These are phyloP conservation scores for Actenoides lindsayi DNA, from an alignment of 2,113 vertebrate species.

Conservation along the genomic window DNA sequence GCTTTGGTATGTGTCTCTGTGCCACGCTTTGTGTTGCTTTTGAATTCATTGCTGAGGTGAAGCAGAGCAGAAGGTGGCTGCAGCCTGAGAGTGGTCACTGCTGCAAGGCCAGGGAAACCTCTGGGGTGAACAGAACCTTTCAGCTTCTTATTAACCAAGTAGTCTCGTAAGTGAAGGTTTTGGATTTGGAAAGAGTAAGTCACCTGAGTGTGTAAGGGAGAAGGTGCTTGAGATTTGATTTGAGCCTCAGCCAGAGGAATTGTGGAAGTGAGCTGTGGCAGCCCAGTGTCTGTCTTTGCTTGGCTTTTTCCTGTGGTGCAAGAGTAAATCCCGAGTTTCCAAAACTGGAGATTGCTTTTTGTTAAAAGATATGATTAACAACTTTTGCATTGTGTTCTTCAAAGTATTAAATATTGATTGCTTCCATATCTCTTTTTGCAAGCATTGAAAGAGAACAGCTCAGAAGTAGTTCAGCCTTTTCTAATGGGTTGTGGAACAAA, in stretches of 20 bases:
- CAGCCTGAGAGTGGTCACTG: background rate
- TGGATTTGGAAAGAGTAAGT: background rate
- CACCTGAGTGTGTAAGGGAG: background rate
- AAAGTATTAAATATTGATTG: background rate
- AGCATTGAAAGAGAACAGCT: conserved; percentile 98
- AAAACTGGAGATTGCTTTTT: background rate
- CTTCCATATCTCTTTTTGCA: conserved; percentile 65
- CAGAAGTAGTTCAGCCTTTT: conserved; percentile 97
- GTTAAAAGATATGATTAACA: background rate
- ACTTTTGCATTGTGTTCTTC: background rate
- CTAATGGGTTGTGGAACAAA: conserved; percentile 99
- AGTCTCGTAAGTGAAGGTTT: background rate
- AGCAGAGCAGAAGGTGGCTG: background rate
- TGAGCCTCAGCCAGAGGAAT: background rate
- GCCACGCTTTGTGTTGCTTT: background rate
- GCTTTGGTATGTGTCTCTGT: background rate
- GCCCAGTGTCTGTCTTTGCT: background rate
- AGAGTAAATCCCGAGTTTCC: background rate
- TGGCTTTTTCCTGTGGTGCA: background rate
- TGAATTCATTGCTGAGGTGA: background rate
- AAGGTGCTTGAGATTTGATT: background rate
- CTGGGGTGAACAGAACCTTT: background rate
- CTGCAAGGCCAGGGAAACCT: background rate
- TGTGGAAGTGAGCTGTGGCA: background rate
- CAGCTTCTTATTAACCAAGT: background rate